phyloP scores from a whole-genome alignment of 2,797 vertebrate genomes.

The Geotrypetes seraphini region DNA sequence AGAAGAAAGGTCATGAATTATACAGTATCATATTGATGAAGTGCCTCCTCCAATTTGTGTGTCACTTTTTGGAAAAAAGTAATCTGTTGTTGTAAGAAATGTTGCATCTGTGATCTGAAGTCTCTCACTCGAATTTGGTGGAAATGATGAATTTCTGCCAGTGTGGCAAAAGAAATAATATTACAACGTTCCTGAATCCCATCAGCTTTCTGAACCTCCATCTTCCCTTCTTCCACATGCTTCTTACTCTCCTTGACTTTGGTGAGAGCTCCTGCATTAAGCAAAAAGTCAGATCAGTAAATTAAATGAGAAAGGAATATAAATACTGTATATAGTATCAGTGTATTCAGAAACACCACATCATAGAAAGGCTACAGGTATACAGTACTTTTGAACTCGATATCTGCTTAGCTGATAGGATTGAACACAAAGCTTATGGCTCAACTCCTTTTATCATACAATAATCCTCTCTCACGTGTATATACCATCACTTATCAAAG shows the following conservation, averaged over 20 bases:
- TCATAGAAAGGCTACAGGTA: too few species aligned
- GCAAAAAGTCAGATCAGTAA: slow-evolving; percentile 8
- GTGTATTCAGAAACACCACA: too few species aligned
- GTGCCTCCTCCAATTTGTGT: slow-evolving; percentile 86
- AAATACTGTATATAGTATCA: neutral
- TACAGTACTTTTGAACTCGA: too few species aligned
- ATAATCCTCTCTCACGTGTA: too few species aligned
- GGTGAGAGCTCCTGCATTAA: slow-evolving; percentile 79
- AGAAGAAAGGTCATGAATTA: too few species aligned
- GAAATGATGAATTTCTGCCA: slow-evolving; percentile 96
- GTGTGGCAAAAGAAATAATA: slow-evolving; percentile 89
- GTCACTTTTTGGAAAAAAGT: slow-evolving; percentile 93
- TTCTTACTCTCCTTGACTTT: slow-evolving; percentile 96
- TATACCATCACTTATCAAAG: too few species aligned
- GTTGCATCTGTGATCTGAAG: slow-evolving; percentile 94
- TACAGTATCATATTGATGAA: slow-evolving; percentile 84
- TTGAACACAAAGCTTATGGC: too few species aligned
- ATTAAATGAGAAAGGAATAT: neutral
- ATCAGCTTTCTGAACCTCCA: slow-evolving; percentile 80
- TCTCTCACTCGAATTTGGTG: slow-evolving; percentile 89
- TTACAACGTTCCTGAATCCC: slow-evolving; percentile 91
- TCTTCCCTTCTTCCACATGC: slow-evolving; percentile 94
- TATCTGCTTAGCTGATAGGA: too few species aligned
- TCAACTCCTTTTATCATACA: too few species aligned
- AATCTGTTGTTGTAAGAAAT: slow-evolving; percentile 91